Evolutionary conservation across 2,888 invertebrate species (phyloP).

Genomic region (Glaucopsyche alexis): DNA sequence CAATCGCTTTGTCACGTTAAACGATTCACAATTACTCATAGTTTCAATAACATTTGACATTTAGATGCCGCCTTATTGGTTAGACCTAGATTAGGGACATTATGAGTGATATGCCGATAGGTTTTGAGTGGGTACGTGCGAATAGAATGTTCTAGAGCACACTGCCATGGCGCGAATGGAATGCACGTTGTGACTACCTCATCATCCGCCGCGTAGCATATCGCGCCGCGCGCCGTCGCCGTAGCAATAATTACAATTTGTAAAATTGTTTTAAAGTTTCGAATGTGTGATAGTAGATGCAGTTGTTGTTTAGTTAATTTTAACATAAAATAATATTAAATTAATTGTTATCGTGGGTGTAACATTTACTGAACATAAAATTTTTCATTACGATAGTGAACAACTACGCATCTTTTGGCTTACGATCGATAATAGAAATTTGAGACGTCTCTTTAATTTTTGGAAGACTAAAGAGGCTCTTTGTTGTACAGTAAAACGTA

Average conservation of each 20-base stretch:
- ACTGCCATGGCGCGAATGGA: conserved; percentile 33
- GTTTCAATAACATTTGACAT: conserved; percentile 23
- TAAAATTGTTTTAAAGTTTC: conserved; percentile 80
- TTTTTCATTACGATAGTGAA: conserved; percentile 62
- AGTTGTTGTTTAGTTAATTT: conserved; percentile 81
- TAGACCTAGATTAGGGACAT: conserved; percentile 23
- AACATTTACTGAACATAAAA: conserved; percentile 74
- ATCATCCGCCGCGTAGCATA: conserved; percentile 48
- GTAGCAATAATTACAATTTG: conserved; percentile 78
- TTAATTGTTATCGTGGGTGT: conserved; percentile 79
- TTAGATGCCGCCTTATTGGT: conserved; percentile 26
- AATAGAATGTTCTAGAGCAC: conserved; percentile 15
- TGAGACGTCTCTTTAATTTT: conserved; percentile 52
- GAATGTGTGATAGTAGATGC: conserved; percentile 81
- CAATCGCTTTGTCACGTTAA: conserved; percentile 2
- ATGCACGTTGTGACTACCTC: conserved; percentile 29
- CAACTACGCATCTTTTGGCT: conserved; percentile 60
- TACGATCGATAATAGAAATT: conserved; percentile 52
- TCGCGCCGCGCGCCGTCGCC: conserved; percentile 64
- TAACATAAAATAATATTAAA: conserved; percentile 62
- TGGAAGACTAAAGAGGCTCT: conserved; percentile 63
- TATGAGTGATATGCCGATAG: conserved; percentile 9
- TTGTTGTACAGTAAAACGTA: conserved; percentile 75
- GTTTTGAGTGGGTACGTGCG: conserved; percentile 22
- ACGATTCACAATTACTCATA: conserved; percentile 11